These are phyloP conservation scores for Linurgus olivaceus DNA, from an alignment of 2,797 vertebrate species.

Conservation along the genomic window DNA sequence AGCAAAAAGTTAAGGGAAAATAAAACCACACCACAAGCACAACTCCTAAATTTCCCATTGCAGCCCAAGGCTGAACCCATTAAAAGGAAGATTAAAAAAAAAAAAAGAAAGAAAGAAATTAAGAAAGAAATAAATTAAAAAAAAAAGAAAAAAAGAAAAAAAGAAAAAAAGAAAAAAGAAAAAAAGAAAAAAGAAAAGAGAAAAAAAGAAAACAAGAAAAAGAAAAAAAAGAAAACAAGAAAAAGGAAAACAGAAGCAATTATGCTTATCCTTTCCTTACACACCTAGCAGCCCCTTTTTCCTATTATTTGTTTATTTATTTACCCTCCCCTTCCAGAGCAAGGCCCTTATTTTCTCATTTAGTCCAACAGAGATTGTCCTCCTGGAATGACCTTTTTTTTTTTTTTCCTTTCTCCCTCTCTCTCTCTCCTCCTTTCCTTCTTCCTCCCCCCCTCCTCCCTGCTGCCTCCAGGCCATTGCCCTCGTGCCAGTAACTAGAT, in stretches of 20 bases:
- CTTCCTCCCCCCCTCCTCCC: slow-evolving; percentile 69
- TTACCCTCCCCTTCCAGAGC: slow-evolving; percentile 62
- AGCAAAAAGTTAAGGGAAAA: slow-evolving; percentile 72
- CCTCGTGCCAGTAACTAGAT: slow-evolving; percentile 99
- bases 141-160: too few species aligned
- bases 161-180: not conserved
- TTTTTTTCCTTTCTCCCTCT: slow-evolving; percentile 52
- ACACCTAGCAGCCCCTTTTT: slow-evolving; percentile 84
- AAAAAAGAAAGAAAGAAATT: not conserved
- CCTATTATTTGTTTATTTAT: slow-evolving; percentile 73
- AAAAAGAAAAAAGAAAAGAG: not conserved
- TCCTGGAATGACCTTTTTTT: slow-evolving; percentile 94
- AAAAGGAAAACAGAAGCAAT: slow-evolving; percentile 60
- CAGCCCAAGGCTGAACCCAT: slow-evolving; percentile 77
- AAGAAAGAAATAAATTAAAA: not conserved
- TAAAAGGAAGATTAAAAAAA: not conserved
- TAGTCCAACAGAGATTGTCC: slow-evolving; percentile 94
- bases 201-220: not conserved
- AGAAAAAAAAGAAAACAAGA: too few species aligned
- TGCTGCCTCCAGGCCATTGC: slow-evolving; percentile 86
- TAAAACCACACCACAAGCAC: slow-evolving; percentile 10
- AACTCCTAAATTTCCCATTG: slow-evolving; percentile 75
- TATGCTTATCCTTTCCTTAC: slow-evolving; percentile 83
- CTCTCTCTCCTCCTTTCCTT: slow-evolving; percentile 82
- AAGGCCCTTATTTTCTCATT: slow-evolving; percentile 89